Evolutionary conservation across 1,140 invertebrate species (phyloP).

Genomic region (Ctenoplectra terminalis): DNA sequence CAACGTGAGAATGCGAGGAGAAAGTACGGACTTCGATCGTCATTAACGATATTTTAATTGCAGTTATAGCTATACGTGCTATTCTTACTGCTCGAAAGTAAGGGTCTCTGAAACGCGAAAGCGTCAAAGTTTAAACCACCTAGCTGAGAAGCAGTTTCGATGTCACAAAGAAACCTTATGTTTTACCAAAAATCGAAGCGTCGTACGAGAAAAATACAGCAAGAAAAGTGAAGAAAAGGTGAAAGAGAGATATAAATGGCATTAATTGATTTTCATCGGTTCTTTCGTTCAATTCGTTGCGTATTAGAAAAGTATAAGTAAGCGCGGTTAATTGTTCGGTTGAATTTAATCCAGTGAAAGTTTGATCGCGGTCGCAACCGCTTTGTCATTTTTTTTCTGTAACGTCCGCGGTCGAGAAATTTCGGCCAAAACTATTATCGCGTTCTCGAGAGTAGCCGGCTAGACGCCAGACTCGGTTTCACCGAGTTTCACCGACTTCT

Average conservation of each 20-base stretch:
- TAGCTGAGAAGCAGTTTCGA: not conserved
- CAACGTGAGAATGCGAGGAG: conserved; percentile 35
- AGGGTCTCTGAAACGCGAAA: not conserved
- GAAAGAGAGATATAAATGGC: not conserved
- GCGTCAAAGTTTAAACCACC: not conserved
- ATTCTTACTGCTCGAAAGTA: conserved; percentile 10
- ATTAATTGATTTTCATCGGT: not conserved
- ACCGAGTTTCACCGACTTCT: conserved; percentile 66
- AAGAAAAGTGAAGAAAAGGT: not conserved
- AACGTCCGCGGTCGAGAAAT: conserved; percentile 35
- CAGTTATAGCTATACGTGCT: conserved; percentile 13
- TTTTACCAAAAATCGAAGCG: too few relatives aligned
- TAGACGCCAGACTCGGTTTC: conserved; percentile 57
- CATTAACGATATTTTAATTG: conserved; percentile 62
- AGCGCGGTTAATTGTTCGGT: not conserved
- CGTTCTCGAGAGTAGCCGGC: conserved; percentile 6
- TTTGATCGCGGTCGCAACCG: conserved; percentile 20
- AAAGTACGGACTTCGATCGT: conserved; percentile 45
- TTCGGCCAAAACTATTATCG: conserved; percentile 53
- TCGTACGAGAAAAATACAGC: not conserved
- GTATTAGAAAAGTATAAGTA: not conserved
- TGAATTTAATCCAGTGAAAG: conserved; percentile 60
- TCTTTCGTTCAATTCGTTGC: not conserved
- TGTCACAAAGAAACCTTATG: not conserved
- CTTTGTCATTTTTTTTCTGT: conserved; percentile 45